These are phyloP conservation scores for Prionailurus viverrinus DNA, from an alignment of 2,113 vertebrate species.

Conservation along the genomic window DNA sequence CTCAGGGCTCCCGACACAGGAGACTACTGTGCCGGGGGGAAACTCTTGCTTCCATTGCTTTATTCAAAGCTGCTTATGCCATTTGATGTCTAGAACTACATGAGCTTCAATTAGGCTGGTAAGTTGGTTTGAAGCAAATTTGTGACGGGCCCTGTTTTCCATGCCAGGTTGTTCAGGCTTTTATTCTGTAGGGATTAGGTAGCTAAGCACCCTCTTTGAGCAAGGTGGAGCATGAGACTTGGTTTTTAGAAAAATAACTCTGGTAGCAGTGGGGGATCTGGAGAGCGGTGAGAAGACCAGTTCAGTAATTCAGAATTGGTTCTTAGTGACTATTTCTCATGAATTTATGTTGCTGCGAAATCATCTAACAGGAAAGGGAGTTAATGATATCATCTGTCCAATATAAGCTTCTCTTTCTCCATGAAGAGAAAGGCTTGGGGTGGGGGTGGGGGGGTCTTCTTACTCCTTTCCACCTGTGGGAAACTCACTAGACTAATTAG, in stretches of 20 bases:
- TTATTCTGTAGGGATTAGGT: neutral
- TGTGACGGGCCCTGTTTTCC: neutral
- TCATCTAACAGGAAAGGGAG: neutral
- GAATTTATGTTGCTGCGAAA: neutral
- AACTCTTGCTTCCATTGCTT: neutral
- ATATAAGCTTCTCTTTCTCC: neutral
- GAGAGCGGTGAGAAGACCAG: neutral
- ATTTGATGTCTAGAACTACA: neutral
- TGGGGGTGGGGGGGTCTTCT: neutral
- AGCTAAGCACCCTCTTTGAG: neutral
- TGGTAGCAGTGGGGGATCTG: neutral
- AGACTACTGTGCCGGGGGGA: fast-evolving
- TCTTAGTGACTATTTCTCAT: neutral
- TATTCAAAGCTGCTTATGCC: neutral
- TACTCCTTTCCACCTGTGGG: too few relatives aligned
- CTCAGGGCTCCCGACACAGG: neutral
- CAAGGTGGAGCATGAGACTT: neutral
- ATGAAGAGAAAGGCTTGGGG: neutral
- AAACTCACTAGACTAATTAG: neutral
- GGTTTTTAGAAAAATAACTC: neutral
- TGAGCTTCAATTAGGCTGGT: neutral
- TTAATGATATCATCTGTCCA: fast-evolving
- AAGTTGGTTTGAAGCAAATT: neutral
- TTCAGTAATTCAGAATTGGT: neutral
- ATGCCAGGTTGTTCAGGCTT: neutral